Percentiles rank a stretch among this genome's conserved stretches.
Conservation (phyloP, 2,888 invertebrate genomes). For the Hypercompe scribonia region DNA sequence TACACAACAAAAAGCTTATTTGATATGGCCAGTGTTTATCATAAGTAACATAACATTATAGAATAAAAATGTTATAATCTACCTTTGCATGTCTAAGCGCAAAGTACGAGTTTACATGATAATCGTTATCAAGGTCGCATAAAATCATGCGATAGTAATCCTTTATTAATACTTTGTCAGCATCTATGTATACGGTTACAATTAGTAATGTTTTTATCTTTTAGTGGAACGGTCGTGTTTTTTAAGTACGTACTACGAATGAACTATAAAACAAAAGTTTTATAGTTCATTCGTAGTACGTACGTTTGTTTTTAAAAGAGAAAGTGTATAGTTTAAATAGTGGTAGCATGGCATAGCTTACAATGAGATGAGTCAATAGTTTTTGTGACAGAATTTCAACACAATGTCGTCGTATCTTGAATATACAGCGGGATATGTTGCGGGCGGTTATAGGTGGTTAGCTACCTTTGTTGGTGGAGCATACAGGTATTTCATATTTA, state of each 20-base stretch:
- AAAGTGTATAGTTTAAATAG: neutral
- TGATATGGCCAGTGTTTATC: neutral
- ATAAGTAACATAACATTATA: neutral
- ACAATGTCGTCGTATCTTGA: slow-evolving; percentile 22
- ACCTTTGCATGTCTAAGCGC: neutral
- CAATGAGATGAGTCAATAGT: slow-evolving; percentile 11
- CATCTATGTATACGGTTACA: slow-evolving; percentile 32
- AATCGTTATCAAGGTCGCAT: slow-evolving; percentile 54
- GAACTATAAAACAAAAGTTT: slow-evolving; percentile 3
- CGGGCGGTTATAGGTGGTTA: slow-evolving; percentile 19
- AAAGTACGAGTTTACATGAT: slow-evolving; percentile 41
- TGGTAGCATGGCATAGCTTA: neutral
- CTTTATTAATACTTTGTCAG: slow-evolving; percentile 15
- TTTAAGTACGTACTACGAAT: neutral
- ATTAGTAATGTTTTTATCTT: slow-evolving; percentile 67
- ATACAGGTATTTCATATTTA: slow-evolving; percentile 19
- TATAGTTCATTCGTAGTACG: too few relatives aligned
- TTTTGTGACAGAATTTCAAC: slow-evolving; percentile 7
- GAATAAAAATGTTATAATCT: neutral
- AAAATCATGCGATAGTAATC: slow-evolving; percentile 56
- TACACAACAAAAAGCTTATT: neutral
- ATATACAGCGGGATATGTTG: slow-evolving; percentile 27
- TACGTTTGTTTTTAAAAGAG: slow-evolving; percentile 5
- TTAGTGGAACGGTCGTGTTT: slow-evolving; percentile 35
- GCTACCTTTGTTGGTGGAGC: slow-evolving; percentile 13